phyloP scores from a whole-genome alignment of 2,888 invertebrate species.

The Xylota segnis region DNA sequence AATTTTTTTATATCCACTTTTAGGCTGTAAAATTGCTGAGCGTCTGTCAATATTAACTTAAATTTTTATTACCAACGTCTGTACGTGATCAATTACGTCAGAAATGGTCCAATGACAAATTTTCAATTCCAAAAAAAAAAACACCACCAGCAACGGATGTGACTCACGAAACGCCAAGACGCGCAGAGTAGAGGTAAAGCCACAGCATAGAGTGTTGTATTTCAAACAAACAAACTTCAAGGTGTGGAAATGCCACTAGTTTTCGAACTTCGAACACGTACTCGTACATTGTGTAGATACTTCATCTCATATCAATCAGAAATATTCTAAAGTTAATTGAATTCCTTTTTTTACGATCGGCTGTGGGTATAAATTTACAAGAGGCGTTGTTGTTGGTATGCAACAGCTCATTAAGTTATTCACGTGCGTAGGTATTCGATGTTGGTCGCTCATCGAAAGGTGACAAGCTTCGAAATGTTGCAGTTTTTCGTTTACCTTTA shows the following conservation, averaged over 20 bases:
- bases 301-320: slow-evolving; percentile 43
- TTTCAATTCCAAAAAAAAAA: slow-evolving; percentile 14
- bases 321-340: slow-evolving; percentile 36
- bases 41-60: neutral
- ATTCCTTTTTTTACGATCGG: slow-evolving; percentile 23
- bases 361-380: slow-evolving; percentile 22
- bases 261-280: slow-evolving; percentile 25
- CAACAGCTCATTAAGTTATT: slow-evolving; percentile 24
- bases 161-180: slow-evolving; percentile 1
- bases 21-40: neutral
- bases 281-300: neutral
- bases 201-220: neutral
- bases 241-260: slow-evolving; percentile 43
- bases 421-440: slow-evolving; percentile 32
- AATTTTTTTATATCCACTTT: slow-evolving; percentile 20
- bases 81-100: slow-evolving; percentile 23
- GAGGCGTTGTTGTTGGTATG: neutral
- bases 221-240: slow-evolving; percentile 27
- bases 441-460: slow-evolving; percentile 21
- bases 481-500: slow-evolving; percentile 5
- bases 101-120: slow-evolving; percentile 38
- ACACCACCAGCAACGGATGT: slow-evolving; percentile 28
- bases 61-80: slow-evolving; percentile 1
- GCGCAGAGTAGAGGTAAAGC: neutral
- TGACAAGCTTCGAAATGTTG: slow-evolving; percentile 27